Conservation (phyloP, 2,888 invertebrate genomes). For the Macrophya alboannulata region DNA sequence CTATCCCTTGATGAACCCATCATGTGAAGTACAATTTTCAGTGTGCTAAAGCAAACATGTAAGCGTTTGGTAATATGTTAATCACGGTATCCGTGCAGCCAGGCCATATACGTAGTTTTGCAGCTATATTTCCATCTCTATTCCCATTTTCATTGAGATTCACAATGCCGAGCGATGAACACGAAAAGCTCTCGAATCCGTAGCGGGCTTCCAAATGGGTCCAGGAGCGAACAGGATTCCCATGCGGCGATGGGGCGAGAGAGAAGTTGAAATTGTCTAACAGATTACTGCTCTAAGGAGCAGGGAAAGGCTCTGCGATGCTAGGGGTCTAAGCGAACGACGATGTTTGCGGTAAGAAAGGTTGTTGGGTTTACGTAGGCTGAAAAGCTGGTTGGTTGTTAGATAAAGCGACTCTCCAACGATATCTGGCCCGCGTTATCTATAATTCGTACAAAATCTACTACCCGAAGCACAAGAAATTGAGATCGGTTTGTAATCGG, state of each 20-base stretch:
- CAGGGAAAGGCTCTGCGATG: slow-evolving; percentile 34
- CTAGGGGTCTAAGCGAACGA: slow-evolving; percentile 45
- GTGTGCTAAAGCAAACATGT: not conserved
- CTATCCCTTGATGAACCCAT: not conserved
- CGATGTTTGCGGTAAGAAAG: slow-evolving; percentile 47
- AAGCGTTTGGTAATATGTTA: slow-evolving; percentile 18
- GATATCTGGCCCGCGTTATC: not conserved
- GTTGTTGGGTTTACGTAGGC: slow-evolving; percentile 47
- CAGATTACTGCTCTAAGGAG: slow-evolving; percentile 49
- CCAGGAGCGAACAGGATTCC: slow-evolving; percentile 33
- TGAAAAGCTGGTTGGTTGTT: slow-evolving; percentile 27
- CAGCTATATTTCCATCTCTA: not conserved
- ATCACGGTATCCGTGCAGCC: not conserved
- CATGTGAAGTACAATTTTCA: not conserved
- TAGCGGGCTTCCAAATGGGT: slow-evolving; percentile 10
- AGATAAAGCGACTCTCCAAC: slow-evolving; percentile 10
- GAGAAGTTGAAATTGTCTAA: slow-evolving; percentile 50
- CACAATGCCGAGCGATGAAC: slow-evolving; percentile 26
- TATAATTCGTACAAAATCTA: not conserved
- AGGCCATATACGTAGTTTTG: not conserved
- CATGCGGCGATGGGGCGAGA: slow-evolving; percentile 1
- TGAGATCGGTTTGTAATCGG: not conserved
- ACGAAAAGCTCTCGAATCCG: slow-evolving; percentile 40
- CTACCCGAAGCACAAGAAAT: not conserved
- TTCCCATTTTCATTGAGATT: slow-evolving; percentile 46